Conservation (phyloP, 2,797 vertebrate genomes). For the Spea hammondii region DNA sequence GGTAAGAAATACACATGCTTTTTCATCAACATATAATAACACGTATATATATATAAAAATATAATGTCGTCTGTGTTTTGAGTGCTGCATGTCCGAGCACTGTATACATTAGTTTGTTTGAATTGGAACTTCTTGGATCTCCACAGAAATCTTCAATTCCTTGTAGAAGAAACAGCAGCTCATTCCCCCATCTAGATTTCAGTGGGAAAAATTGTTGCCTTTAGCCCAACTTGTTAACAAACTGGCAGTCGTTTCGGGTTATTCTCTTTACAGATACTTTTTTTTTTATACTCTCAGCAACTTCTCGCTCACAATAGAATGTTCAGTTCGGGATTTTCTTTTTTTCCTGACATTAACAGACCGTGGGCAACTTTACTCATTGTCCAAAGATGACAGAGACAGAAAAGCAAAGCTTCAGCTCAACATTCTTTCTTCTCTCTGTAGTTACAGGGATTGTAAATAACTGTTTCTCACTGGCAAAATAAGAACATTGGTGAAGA, state of each 20-base stretch:
- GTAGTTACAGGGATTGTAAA: slow-evolving; percentile 49
- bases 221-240: neutral
- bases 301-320: slow-evolving; percentile 41
- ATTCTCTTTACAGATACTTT: slow-evolving; percentile 26
- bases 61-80: too few species aligned
- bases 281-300: slow-evolving; percentile 41
- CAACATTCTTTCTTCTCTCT: slow-evolving; percentile 42
- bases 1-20: too few species aligned
- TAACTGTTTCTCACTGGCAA: slow-evolving; percentile 32
- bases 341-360: slow-evolving; percentile 45
- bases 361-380: slow-evolving; percentile 42
- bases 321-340: slow-evolving; percentile 42
- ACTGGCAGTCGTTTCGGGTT: neutral
- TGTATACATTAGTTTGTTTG: too few species aligned
- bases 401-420: slow-evolving; percentile 43
- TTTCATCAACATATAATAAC: too few species aligned
- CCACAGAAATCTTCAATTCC: too few species aligned
- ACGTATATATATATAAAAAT: too few species aligned
- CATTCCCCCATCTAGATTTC: too few species aligned
- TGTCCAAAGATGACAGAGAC: slow-evolving; percentile 40
- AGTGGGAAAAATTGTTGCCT: too few species aligned
- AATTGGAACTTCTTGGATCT: too few species aligned
- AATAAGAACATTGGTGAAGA: slow-evolving; percentile 2
- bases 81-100: too few species aligned
- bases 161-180: too few species aligned